phyloP scores from a whole-genome alignment of 2,888 invertebrate genomes.

The Mayetiola destructor region DNA sequence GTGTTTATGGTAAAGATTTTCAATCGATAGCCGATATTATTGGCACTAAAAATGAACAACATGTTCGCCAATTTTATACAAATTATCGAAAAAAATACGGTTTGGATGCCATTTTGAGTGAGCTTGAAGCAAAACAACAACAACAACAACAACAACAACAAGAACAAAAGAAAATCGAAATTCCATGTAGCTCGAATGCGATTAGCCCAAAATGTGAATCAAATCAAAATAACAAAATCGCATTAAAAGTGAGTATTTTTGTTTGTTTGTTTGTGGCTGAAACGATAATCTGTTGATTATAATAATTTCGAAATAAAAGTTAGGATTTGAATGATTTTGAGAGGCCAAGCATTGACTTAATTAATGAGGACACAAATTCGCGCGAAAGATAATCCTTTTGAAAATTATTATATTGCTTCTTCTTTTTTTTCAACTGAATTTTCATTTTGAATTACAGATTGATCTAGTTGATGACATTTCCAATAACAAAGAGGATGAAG shows the following conservation, averaged over 20 bases:
- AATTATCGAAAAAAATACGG: slow-evolving; percentile 82
- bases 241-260: not conserved
- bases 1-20: slow-evolving; percentile 71
- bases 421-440: too few relatives aligned
- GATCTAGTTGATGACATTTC: slow-evolving; percentile 11
- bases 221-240: not conserved
- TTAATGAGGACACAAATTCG: not conserved
- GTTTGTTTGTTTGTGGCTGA: not conserved
- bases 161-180: not conserved
- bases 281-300: not conserved
- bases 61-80: slow-evolving; percentile 80
- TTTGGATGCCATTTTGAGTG: slow-evolving; percentile 70
- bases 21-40: slow-evolving; percentile 88
- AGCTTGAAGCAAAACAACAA: slow-evolving; percentile 50
- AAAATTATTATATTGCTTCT: too few relatives aligned
- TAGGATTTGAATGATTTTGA: too few relatives aligned
- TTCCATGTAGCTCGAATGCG: not conserved
- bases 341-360: too few relatives aligned
- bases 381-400: too few relatives aligned
- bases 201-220: not conserved
- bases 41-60: slow-evolving; percentile 88
- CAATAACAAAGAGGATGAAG: slow-evolving; percentile 8
- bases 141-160: not conserved
- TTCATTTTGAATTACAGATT: not conserved
- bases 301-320: too few relatives aligned